A percentile compares a stretch with the other conserved stretches of the same genome.
phyloP scores from a whole-genome alignment of 92 coral and sea anemone genomes.

The Paragorgia papillata region DNA sequence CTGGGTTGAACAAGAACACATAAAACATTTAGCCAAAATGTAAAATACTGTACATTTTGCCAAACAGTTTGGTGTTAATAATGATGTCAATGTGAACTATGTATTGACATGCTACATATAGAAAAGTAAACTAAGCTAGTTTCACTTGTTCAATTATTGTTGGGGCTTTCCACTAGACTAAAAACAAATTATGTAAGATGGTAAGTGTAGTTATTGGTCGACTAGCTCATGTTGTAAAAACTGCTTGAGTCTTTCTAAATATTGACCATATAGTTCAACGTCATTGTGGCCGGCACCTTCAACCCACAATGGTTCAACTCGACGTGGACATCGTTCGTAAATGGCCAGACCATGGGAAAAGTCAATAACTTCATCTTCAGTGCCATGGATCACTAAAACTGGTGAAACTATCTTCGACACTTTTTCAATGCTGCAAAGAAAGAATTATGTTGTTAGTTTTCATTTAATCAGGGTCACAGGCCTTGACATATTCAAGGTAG shows the following conservation, averaged over 20 bases:
- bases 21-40: too few relatives aligned
- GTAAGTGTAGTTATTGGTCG: slow-evolving; percentile 37
- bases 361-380: slow-evolving; percentile 99
- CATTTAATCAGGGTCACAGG: background rate
- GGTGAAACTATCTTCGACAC: slow-evolving; percentile 99
- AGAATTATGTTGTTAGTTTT: slow-evolving; percentile 1
- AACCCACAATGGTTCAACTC: slow-evolving; percentile 97
- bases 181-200: background rate
- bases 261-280: slow-evolving; percentile 98
- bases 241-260: slow-evolving; percentile 94
- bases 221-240: slow-evolving; percentile 97
- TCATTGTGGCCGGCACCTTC: slow-evolving; percentile 99
- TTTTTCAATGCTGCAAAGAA: slow-evolving; percentile 90
- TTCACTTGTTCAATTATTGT: too few relatives aligned
- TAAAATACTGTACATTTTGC: too few relatives aligned
- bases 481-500: too few relatives aligned
- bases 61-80: too few relatives aligned
- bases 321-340: slow-evolving; percentile 94
- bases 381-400: slow-evolving; percentile 94
- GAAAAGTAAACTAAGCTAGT: too few relatives aligned
- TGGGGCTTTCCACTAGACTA: too few relatives aligned
- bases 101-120: too few relatives aligned
- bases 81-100: too few relatives aligned
- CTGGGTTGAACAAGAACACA: too few relatives aligned
- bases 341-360: slow-evolving; percentile 97